Percentiles rank a stretch among this genome's conserved stretches.
Evolutionary conservation across 1,140 invertebrate genomes (phyloP).

Genomic region (Atopsyche davidsoni): DNA sequence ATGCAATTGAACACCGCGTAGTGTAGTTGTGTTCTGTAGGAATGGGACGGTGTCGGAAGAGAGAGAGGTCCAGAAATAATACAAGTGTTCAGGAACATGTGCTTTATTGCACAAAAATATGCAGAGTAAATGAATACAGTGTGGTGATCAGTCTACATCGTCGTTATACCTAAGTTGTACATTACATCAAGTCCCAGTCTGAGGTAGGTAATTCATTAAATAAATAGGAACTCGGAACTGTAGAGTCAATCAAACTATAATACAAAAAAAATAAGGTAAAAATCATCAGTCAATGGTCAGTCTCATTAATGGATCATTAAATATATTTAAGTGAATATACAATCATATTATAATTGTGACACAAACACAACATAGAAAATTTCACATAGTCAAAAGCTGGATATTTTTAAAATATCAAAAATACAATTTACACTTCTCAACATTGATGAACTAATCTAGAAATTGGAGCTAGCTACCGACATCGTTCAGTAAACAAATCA

Average conservation of each 20-base stretch:
- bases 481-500: conserved; percentile 15
- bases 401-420: conserved; percentile 33
- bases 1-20: too few relatives aligned
- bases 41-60: not conserved
- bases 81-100: conserved; percentile 24
- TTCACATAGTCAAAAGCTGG: conserved; percentile 29
- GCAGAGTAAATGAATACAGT: conserved; percentile 26
- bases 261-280: conserved; percentile 11
- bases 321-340: conserved; percentile 10
- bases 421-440: conserved; percentile 25
- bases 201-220: conserved; percentile 29
- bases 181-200: conserved; percentile 11
- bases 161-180: too few relatives aligned
- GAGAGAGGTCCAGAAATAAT: conserved; percentile 4
- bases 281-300: conserved; percentile 16
- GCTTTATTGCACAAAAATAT: conserved; percentile 32
- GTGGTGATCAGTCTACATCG: conserved; percentile 21
- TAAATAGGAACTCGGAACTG: conserved; percentile 28
- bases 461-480: conserved; percentile 14
- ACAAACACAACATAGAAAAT: conserved; percentile 31
- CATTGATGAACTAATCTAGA: conserved; percentile 5
- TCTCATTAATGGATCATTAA: conserved; percentile 17
- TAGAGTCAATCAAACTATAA: not conserved
- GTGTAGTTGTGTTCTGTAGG: too few relatives aligned
- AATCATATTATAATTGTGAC: conserved; percentile 23